Evolutionary conservation across 2,888 invertebrate species (phyloP).

Genomic region (Dolichopus griseipennis): DNA sequence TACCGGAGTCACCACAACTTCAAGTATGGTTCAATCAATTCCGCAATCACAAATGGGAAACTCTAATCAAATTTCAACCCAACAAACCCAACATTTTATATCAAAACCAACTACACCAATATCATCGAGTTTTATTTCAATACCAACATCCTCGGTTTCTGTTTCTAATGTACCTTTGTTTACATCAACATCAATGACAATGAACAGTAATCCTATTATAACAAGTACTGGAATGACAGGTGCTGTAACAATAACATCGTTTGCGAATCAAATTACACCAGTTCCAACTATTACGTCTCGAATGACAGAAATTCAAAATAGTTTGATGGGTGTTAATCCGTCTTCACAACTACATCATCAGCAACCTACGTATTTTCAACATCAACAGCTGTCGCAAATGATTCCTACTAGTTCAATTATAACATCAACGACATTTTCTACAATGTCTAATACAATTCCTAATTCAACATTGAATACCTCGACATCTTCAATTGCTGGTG

Average conservation of each 20-base stretch:
- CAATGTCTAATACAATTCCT: background rate
- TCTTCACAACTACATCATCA: slow-evolving; percentile 13
- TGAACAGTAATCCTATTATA: background rate
- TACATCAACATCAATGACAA: background rate
- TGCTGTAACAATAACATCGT: slow-evolving; percentile 16
- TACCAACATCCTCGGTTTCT: slow-evolving; percentile 9
- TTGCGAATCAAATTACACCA: slow-evolving; percentile 17
- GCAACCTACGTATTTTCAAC: slow-evolving; percentile 11
- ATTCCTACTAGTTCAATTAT: background rate
- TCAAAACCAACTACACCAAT: slow-evolving; percentile 19
- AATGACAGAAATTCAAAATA: slow-evolving; percentile 27
- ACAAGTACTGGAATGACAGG: background rate
- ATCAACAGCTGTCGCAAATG: slow-evolving; percentile 12
- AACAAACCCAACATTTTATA: slow-evolving; percentile 19
- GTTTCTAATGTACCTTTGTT: background rate
- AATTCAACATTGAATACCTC: background rate
- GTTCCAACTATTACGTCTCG: slow-evolving; percentile 26
- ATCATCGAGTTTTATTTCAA: background rate
- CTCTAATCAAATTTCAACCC: slow-evolving; percentile 10
- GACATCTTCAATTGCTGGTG: slow-evolving; percentile 17
- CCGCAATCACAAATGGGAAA: slow-evolving; percentile 17
- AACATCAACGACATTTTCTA: background rate
- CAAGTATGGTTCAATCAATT: slow-evolving; percentile 17
- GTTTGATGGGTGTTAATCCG: slow-evolving; percentile 23
- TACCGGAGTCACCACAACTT: slow-evolving; percentile 13